A percentile compares a stretch with the other conserved stretches of the same genome.
Conservation (phyloP, 2,113 vertebrate species). For the Hippocampus zosterae region DNA sequence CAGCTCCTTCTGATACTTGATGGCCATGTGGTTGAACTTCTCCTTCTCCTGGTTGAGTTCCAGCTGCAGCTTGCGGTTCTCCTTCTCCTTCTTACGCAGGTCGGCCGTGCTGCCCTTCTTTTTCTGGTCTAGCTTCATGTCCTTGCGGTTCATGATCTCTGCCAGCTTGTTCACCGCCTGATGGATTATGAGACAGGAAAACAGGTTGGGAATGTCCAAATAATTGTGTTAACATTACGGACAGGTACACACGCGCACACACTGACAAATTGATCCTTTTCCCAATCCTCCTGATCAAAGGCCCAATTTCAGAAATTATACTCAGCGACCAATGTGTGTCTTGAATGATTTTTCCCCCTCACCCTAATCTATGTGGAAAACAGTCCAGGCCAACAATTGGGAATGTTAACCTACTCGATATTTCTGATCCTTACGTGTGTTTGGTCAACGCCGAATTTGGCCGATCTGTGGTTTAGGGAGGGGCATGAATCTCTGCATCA, state of each 20-base stretch:
- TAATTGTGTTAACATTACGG: neutral
- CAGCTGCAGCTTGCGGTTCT: conserved; percentile 93
- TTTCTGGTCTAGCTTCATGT: conserved; percentile 94
- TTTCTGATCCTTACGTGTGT: neutral
- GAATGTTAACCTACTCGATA: neutral
- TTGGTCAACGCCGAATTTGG: neutral
- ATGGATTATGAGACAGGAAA: neutral
- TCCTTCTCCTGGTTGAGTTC: conserved; percentile 98
- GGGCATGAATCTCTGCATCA: neutral
- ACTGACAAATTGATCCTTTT: too few relatives aligned
- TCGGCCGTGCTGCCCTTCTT: conserved; percentile 94
- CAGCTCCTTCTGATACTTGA: conserved; percentile 92
- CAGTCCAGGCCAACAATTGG: neutral
- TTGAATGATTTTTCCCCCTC: neutral
- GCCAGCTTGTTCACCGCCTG: conserved; percentile 98
- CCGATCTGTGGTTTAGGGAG: neutral
- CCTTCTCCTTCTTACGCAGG: conserved; percentile 97
- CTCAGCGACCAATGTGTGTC: too few relatives aligned
- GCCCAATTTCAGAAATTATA: too few relatives aligned
- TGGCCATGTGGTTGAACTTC: conserved; percentile 95
- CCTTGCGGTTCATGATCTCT: conserved; percentile 99
- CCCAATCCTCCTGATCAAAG: too few relatives aligned
- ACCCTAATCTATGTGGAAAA: too few relatives aligned
- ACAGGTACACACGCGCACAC: too few relatives aligned
- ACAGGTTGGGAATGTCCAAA: neutral